Percentiles rank a stretch among this genome's conserved stretches.
phyloP scores from a whole-genome alignment of 2,888 invertebrate species.

The Leucophenga montana region DNA sequence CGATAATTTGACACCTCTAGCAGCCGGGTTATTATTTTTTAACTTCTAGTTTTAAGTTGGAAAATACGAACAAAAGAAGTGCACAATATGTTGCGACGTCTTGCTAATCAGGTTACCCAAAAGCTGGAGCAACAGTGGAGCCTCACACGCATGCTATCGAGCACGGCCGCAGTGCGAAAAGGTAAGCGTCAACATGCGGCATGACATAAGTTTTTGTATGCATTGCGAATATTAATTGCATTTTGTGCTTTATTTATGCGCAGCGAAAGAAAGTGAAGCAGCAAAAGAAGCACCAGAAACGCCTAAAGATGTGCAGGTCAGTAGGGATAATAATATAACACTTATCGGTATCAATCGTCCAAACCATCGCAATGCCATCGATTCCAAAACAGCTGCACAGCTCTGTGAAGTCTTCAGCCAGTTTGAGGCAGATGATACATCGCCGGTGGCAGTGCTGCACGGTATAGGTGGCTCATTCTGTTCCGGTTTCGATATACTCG shows the following conservation, averaged over 20 bases:
- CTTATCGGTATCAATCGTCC: constrained; percentile 92
- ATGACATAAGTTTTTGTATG: constrained; percentile 52
- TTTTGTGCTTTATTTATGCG: constrained; percentile 35
- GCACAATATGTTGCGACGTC: constrained; percentile 52
- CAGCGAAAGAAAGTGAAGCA: constrained; percentile 2
- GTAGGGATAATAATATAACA: constrained; percentile 79
- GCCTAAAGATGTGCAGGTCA: constrained; percentile 68
- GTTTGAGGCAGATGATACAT: constrained; percentile 84
- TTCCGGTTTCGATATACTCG: constrained; percentile 90
- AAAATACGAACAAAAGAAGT: not conserved
- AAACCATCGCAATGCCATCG: constrained; percentile 86
- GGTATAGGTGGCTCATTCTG: constrained; percentile 96
- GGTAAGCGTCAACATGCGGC: constrained; percentile 39
- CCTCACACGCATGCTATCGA: constrained; percentile 48
- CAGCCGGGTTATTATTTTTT: no score
- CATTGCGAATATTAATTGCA: constrained; percentile 23
- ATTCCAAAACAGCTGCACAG: constrained; percentile 79
- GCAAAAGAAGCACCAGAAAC: constrained; percentile 35
- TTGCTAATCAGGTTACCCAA: constrained; percentile 46
- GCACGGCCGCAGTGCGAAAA: constrained; percentile 47
- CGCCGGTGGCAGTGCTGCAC: constrained; percentile 85
- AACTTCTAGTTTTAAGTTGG: no score
- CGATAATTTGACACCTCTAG: no score
- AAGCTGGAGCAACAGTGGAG: constrained; percentile 44
- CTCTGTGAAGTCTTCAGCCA: constrained; percentile 82